Conservation (phyloP, 2,888 invertebrate species). For the Lithophane semibrunnea region DNA sequence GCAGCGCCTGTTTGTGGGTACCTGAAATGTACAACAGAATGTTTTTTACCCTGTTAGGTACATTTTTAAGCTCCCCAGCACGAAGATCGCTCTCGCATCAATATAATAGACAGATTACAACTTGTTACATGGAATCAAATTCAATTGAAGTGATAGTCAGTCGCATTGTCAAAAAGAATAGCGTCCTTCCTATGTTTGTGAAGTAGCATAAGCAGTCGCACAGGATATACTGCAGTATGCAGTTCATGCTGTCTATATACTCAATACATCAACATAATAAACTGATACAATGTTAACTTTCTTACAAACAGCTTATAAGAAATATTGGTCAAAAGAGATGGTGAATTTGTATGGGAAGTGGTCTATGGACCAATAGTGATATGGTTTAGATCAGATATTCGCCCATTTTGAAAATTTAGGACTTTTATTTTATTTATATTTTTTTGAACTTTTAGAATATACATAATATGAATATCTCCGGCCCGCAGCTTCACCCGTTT, state of each 20-base stretch:
- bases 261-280: neutral
- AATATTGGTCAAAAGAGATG: no score
- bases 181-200: neutral
- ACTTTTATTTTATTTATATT: no score
- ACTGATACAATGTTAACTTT: neutral
- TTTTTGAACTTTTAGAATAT: no score
- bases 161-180: neutral
- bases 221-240: neutral
- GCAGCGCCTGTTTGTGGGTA: neutral
- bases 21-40: neutral
- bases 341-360: no score
- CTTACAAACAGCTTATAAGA: no score
- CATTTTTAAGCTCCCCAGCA: neutral
- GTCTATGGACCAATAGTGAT: no score
- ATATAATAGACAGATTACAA: constrained; percentile 21
- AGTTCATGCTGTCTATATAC: constrained; percentile 5
- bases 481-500: no score
- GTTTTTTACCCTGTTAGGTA: neutral
- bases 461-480: no score
- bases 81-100: constrained; percentile 9
- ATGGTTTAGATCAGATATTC: no score
- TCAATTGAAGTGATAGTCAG: constrained; percentile 14
- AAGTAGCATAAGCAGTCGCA: neutral
- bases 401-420: no score
- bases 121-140: constrained; percentile 22